phyloP scores from a whole-genome alignment of 1,140 invertebrate species.

The Pogonomyrmex barbatus region DNA sequence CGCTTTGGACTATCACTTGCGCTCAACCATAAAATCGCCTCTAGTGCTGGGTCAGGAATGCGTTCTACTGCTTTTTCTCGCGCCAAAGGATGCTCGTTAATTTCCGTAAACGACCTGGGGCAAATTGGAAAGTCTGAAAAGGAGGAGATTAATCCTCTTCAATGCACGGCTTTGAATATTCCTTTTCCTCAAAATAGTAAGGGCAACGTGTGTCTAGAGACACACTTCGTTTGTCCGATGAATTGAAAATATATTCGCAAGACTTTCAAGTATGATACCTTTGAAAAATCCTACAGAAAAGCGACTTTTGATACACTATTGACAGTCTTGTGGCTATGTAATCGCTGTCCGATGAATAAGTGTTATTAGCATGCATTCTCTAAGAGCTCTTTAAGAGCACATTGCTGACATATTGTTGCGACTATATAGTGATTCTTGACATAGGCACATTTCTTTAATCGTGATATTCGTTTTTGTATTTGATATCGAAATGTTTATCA shows the following conservation, averaged over 20 bases:
- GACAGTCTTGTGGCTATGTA: slow-evolving; percentile 32
- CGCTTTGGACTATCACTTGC: slow-evolving; percentile 2
- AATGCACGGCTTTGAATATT: slow-evolving; percentile 35
- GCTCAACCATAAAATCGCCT: slow-evolving; percentile 28
- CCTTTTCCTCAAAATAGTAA: not conserved
- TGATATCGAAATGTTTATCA: not conserved
- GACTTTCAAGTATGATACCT: slow-evolving; percentile 27
- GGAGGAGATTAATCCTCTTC: slow-evolving; percentile 27
- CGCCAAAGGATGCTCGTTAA: slow-evolving; percentile 19
- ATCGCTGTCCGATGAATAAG: slow-evolving; percentile 36
- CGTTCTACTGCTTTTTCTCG: slow-evolving; percentile 32
- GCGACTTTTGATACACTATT: slow-evolving; percentile 23
- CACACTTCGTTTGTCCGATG: slow-evolving; percentile 7
- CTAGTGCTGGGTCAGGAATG: slow-evolving; percentile 26
- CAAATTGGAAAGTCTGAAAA: slow-evolving; percentile 39
- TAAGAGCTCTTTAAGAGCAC: slow-evolving; percentile 6
- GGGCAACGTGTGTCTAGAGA: not conserved
- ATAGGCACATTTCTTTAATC: slow-evolving; percentile 12
- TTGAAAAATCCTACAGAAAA: slow-evolving; percentile 9
- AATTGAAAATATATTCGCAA: slow-evolving; percentile 17
- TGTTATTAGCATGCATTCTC: slow-evolving; percentile 21
- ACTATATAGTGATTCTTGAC: not conserved
- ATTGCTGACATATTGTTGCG: not conserved
- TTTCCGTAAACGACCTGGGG: slow-evolving; percentile 43
- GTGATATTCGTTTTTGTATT: not conserved